Percentiles rank a stretch among this genome's conserved stretches.
phyloP scores from a whole-genome alignment of 2,888 invertebrate genomes.

The Coenonympha glycerion region DNA sequence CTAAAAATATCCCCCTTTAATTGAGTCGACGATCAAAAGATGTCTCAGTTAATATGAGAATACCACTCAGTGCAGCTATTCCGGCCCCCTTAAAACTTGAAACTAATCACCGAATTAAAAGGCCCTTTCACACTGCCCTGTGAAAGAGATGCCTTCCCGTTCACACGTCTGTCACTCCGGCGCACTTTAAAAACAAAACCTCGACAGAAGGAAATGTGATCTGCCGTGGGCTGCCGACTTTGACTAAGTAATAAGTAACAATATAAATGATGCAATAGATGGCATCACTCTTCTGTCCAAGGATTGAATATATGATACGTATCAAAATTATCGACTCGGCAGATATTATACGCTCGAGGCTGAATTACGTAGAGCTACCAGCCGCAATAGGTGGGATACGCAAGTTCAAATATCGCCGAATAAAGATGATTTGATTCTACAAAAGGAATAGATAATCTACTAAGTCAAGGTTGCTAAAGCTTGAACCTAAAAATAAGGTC shows the following conservation, averaged over 20 bases:
- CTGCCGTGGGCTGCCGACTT: not conserved
- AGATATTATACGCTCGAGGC: too few species aligned
- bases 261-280: too few species aligned
- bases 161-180: conserved; percentile 67
- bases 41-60: conserved; percentile 34
- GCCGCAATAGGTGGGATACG: too few species aligned
- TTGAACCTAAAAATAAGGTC: too few species aligned
- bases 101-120: conserved; percentile 39
- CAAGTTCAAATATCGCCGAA: too few species aligned
- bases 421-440: too few species aligned
- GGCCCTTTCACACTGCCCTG: conserved; percentile 45
- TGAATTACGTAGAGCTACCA: too few species aligned
- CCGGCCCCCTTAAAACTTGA: conserved; percentile 26
- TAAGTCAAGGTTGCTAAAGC: too few species aligned
- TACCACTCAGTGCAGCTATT: conserved; percentile 29
- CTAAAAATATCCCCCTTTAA: conserved; percentile 11
- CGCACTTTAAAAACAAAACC: conserved; percentile 51
- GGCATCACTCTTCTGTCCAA: too few species aligned
- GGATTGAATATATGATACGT: too few species aligned
- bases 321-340: too few species aligned
- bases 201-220: conserved; percentile 30
- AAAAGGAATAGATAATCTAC: too few species aligned
- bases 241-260: not conserved
- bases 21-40: conserved; percentile 21
- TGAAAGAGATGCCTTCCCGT: conserved; percentile 54